Base-by-base conservation (phyloP, 2,888 invertebrate genomes). In the Rambutsinella grinnellia region DNA sequence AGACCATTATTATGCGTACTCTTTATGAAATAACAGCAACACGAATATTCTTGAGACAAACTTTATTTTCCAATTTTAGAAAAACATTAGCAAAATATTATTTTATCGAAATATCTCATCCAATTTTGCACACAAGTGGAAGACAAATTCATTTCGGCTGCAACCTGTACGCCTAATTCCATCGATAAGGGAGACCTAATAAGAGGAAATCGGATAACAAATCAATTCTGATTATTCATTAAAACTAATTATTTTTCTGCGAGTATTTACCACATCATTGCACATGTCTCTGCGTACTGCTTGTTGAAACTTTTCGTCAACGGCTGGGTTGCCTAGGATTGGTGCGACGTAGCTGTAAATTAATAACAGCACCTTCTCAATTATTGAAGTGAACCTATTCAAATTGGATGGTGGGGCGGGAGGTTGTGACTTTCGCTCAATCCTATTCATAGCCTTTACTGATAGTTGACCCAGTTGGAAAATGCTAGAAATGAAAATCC, bases 121-220 rank as follows among this genome's bases (percentile, higher is more conserved):
- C 2, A 82, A 53, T 47, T 70, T 51, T 15, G 70, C 23, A 27
- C 79, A 79, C 15, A 82, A 36, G 2, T 57, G 56, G 0, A 65
- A 21, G 0, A 79, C 58, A 28, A 78, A 81, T 0, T 80, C 81
- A 44, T 67, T 70, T 21, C 69, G 76, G 5, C 63, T 74, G 15
- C 76, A 56, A 8, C 75, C 75, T n/a, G 81, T 62, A 49, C 82
- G 58, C 24, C 80, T 69, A 21, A 81, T 75, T 44, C 75, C 79
- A 63, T 82, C 82, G 54, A 79, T 80, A 8, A 82, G 44, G 19
- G 79, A 71, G 28, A 66, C 62, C 82, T 82, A 56, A 62, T 74
- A 78, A 56, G 24, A 51, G 57, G 53, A 70, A 49, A 62, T 54
- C 44, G 19, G 23, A 54, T 17, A 54, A 47, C n/a, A n/a, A n/a